Evolutionary conservation across 2,797 vertebrate species (phyloP), one percentile per base, ranked within the genome.

Genomic region (Neopelma chrysocephalum): DNA sequence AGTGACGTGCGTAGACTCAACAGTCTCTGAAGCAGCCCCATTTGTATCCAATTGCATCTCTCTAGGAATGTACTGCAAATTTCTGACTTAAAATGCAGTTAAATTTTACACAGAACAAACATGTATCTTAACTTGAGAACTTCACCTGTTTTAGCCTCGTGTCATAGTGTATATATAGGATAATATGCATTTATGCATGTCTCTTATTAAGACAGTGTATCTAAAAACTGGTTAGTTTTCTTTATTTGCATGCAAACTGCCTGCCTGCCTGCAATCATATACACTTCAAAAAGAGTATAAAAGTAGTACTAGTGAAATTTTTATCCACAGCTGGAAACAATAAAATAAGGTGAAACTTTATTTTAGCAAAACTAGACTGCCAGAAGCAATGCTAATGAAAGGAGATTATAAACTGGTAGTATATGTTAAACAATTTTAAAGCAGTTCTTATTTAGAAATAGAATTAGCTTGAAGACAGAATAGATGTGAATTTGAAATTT

Each of bases 321-420:
- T 94, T 89, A 88, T 93, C 96, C 91, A 84, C 94, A 95, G 48
- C 72, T 96, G 73, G 81, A 95, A 82, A 60, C 25, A 87, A n/a
- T 57, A 80, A 72, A 96, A 56, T 75, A 82, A 93, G 64, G 47
- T 43, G 54, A 94, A 95, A 48, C n/a, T 64, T 93, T 56, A 47
- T 96, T 96, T 96, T 93, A 73, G 53, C 73, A 90, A 94, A 96
- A 93, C 91, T 95, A 87, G 75, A 87, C 78, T 95, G 56, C 91
- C 96, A 93, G 58, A 82, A 92, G 31, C 29, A 79, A 32, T 60
- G 21, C 8, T 50, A 34, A 42, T 78, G 14, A 69, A 65, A 84
- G 68, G 34, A 82, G 87, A 71, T 80, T 95, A 56, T 95, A 71
- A 89, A 95, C 42, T 89, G 27, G 45, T 88, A 89, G 69, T 89